Evolutionary conservation across 2,888 invertebrate genomes (phyloP), one percentile per base, ranked within the genome.

Genomic region (Yponomeuta evonymella): DNA sequence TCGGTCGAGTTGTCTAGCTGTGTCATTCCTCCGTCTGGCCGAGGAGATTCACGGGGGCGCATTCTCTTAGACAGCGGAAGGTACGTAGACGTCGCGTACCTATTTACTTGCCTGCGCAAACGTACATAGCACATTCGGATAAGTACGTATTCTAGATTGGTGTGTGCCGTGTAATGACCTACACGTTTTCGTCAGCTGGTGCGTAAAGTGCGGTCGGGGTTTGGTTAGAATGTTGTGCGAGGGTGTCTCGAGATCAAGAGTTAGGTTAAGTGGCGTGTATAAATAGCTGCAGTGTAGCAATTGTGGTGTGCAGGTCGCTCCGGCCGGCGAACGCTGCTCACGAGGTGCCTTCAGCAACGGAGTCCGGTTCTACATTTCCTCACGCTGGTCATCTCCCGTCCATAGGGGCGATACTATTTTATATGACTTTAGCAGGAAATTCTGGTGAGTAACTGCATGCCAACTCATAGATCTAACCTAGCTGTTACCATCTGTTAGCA

Each of bases 401-500:
- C 96, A 95, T 94, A 94, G 94, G 96, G 96, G 96, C 96, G 96
- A 94, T 95, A 96, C 94, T 95, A 94, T 96, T 96, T 97, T 97
- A 97, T 97, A 97, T 97, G 97, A 97, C 97, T 97, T 97, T 97
- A 97, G 96, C 95, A 96, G 96, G 95, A 95, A 95, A 94, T 94
- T 95, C 94, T 96, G 97, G 97, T 97, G 87, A 95, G 95, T 93
- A 78, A 71, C 73, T 62, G 43, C 51, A 58, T 58, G 51, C 51
- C 51, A 58, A 58, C 51, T 58, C 51, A 58, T 43, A 43, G 4
- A 5, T 58, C 15, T 58, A 58, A 15, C 51, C 51, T 58, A 58
- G 12, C 12, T 15, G 0, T 58, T 51, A 51, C 51, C 51, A 58
- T 15, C 51, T 58, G 51, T 2, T 58, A 12, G 51, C 4, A 58